Evolutionary conservation across 2,113 vertebrate species (phyloP).

Genomic region (Cercopithecus mona): DNA sequence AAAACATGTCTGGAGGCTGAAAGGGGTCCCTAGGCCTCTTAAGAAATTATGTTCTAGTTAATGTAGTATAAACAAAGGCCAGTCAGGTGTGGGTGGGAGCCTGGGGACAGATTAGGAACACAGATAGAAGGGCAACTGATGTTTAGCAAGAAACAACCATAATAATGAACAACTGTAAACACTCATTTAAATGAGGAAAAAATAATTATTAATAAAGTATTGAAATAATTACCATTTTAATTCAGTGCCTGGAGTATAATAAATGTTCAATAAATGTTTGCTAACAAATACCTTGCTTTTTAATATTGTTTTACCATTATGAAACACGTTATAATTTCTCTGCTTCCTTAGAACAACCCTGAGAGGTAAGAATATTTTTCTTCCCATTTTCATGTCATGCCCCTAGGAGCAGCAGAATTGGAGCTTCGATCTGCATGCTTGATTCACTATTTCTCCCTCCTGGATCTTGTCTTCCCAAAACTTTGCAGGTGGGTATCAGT

Average conservation of each 20-base stretch:
- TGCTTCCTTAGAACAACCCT: neutral
- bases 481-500: neutral
- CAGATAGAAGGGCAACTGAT: neutral
- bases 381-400: neutral
- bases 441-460: neutral
- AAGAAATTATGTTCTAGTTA: neutral
- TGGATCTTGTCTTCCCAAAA: neutral
- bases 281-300: neutral
- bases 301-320: neutral
- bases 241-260: neutral
- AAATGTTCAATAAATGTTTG: neutral
- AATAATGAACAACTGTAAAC: neutral
- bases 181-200: neutral
- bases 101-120: too few relatives aligned
- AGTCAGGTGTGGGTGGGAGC: neutral
- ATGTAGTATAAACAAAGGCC: neutral
- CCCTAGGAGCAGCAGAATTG: too few relatives aligned
- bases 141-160: neutral
- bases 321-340: neutral
- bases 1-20: neutral
- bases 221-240: neutral
- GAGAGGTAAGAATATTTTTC: neutral
- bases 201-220: neutral
- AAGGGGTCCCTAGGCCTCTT: neutral
- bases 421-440: fast-evolving